Conservation (phyloP, 2,888 invertebrate genomes). For the Aporophyla lueneburgensis region DNA sequence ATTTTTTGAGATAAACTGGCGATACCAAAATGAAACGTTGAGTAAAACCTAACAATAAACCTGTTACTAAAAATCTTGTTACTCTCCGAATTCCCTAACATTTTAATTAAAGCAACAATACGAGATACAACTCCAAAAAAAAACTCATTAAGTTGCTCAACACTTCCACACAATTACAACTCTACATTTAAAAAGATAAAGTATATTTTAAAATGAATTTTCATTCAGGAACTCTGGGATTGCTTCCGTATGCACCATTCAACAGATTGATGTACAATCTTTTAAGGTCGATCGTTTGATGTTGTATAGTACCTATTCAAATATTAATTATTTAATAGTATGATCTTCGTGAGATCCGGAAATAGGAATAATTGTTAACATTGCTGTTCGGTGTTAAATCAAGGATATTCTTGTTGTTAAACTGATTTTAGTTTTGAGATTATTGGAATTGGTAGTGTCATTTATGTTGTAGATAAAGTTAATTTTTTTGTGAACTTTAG, state of each 20-base stretch:
- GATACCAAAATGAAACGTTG: not conserved
- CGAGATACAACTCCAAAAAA: conserved; percentile 37
- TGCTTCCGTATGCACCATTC: conserved; percentile 51
- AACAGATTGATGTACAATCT: conserved; percentile 41
- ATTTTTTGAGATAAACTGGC: not conserved
- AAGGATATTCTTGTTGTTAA: conserved; percentile 25
- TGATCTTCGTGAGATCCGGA: conserved; percentile 47
- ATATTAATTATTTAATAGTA: conserved; percentile 9
- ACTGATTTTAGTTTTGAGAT: not conserved
- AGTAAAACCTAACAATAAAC: not conserved
- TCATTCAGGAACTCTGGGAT: conserved; percentile 22
- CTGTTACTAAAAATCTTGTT: conserved; percentile 9
- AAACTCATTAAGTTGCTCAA: conserved; percentile 32
- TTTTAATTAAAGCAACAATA: conserved; percentile 53
- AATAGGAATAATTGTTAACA: conserved; percentile 1
- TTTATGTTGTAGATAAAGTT: not conserved
- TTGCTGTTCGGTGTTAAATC: conserved; percentile 19
- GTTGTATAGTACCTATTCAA: conserved; percentile 24
- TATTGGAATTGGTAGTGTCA: too few relatives aligned
- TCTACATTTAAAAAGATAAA: not conserved
- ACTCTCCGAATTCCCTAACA: conserved; percentile 11
- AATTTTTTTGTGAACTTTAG: not conserved
- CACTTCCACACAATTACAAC: conserved; percentile 19
- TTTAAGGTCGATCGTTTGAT: conserved; percentile 39
- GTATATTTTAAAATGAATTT: conserved; percentile 30